phyloP scores from a whole-genome alignment of 2,797 vertebrate genomes.

The Acanthiza pusilla region DNA sequence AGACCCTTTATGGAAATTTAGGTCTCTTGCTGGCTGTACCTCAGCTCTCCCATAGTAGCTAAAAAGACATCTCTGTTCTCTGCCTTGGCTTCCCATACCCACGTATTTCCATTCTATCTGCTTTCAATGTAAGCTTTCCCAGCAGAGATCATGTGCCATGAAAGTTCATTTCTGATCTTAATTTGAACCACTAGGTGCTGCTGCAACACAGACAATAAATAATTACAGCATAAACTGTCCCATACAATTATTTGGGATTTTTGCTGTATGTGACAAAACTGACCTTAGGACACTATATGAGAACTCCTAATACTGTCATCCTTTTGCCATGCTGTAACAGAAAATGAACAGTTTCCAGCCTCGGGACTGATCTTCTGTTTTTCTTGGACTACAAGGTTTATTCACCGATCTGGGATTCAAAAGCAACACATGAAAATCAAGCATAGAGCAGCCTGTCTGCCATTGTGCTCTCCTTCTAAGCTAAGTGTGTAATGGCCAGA shows the following conservation, averaged over 20 bases:
- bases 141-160: not conserved
- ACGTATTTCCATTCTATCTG: not conserved
- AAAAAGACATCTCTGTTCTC: not conserved
- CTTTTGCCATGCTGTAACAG: not conserved
- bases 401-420: not conserved
- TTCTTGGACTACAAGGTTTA: not conserved
- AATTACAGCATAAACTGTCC: not conserved
- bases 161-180: not conserved
- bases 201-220: conserved; percentile 42
- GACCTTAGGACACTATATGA: not conserved
- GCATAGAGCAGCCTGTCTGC: not conserved
- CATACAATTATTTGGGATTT: not conserved
- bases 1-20: not conserved
- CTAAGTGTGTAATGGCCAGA: not conserved
- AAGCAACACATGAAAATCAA: not conserved
- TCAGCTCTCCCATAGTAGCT: not conserved
- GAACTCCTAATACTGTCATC: not conserved
- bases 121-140: not conserved
- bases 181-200: conserved; percentile 62
- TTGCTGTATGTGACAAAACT: not conserved
- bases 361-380: not conserved
- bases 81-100: not conserved
- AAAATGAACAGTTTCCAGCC: not conserved
- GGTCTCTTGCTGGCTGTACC: not conserved
- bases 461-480: not conserved